These are phyloP conservation scores for Dasyornis broadbenti DNA, from an alignment of 2,113 vertebrate genomes.

Conservation along the genomic window DNA sequence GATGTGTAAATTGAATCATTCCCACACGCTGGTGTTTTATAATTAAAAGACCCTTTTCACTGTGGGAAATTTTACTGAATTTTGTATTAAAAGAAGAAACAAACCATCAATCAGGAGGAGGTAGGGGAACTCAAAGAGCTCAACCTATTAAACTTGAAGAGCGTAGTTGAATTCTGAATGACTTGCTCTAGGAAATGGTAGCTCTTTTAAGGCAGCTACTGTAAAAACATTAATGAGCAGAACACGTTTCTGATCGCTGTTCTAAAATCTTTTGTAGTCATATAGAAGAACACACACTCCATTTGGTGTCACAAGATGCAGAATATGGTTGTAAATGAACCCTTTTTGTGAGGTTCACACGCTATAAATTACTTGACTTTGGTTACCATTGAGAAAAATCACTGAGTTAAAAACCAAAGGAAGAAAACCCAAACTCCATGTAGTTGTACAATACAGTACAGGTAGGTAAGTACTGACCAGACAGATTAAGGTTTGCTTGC, in stretches of 20 bases:
- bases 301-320: constrained; percentile 50
- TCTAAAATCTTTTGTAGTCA: constrained; percentile 57
- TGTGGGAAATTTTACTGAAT: constrained; percentile 57
- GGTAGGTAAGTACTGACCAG: background rate
- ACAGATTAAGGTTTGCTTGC: constrained; percentile 6
- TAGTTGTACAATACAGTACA: constrained; percentile 12
- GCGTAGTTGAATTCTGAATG: constrained; percentile 11
- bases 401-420: constrained; percentile 14
- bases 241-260: constrained; percentile 16
- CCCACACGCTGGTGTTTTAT: constrained; percentile 52
- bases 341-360: constrained; percentile 50
- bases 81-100: constrained; percentile 66
- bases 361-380: constrained; percentile 51
- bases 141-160: constrained; percentile 52
- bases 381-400: constrained; percentile 62
- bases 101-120: constrained; percentile 57
- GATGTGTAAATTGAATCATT: constrained; percentile 63
- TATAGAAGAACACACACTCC: constrained; percentile 53
- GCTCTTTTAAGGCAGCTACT: constrained; percentile 41
- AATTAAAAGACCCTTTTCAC: constrained; percentile 67
- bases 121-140: constrained; percentile 50
- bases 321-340: constrained; percentile 57
- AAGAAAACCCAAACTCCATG: background rate
- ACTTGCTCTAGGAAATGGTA: constrained; percentile 48
- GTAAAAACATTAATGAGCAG: constrained; percentile 41